A percentile compares a stretch with the other conserved stretches of the same genome.
These are phyloP conservation scores for Coelopa frigida DNA, from an alignment of 1,140 invertebrate genomes.

Conservation along the genomic window DNA sequence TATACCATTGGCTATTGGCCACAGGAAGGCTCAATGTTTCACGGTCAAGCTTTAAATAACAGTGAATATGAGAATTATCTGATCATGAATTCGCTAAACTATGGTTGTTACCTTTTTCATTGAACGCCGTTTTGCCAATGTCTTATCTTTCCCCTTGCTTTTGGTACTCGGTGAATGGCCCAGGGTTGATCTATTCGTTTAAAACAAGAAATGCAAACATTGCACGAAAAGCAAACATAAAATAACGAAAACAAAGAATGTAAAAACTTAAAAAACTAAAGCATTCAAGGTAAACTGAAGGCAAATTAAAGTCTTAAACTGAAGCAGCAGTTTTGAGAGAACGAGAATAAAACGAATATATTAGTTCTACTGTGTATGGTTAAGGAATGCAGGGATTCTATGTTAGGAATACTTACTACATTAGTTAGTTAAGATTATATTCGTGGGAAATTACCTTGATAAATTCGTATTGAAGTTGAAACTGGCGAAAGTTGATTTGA, in stretches of 20 bases:
- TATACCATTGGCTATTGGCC: constrained; percentile 42
- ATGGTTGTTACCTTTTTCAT: constrained; percentile 33
- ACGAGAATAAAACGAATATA: not conserved
- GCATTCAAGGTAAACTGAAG: constrained; percentile 10
- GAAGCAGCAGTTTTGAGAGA: constrained; percentile 1
- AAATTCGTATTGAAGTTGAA: constrained; percentile 35
- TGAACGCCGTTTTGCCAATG: constrained; percentile 34
- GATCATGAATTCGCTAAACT: constrained; percentile 1
- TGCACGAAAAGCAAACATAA: constrained; percentile 18
- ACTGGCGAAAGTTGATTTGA: constrained; percentile 40
- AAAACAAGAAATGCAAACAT: constrained; percentile 18
- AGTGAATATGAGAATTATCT: constrained; percentile 5
- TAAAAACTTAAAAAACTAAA: constrained; percentile 14
- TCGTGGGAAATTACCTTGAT: not conserved
- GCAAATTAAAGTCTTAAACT: constrained; percentile 11
- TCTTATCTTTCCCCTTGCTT: constrained; percentile 40
- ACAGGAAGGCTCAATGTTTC: constrained; percentile 35
- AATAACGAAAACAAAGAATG: constrained; percentile 20
- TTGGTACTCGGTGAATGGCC: constrained; percentile 37
- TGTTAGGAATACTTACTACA: not conserved
- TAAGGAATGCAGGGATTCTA: not conserved
- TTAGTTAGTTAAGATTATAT: not conserved
- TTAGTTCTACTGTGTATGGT: constrained; percentile 2
- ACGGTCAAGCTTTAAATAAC: constrained; percentile 24
- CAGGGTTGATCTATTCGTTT: constrained; percentile 25